A percentile compares a stretch with the other conserved stretches of the same genome.
These are phyloP conservation scores for Pegea sp. DNA, from an alignment of 23 tunicate genomes.

Conservation along the genomic window DNA sequence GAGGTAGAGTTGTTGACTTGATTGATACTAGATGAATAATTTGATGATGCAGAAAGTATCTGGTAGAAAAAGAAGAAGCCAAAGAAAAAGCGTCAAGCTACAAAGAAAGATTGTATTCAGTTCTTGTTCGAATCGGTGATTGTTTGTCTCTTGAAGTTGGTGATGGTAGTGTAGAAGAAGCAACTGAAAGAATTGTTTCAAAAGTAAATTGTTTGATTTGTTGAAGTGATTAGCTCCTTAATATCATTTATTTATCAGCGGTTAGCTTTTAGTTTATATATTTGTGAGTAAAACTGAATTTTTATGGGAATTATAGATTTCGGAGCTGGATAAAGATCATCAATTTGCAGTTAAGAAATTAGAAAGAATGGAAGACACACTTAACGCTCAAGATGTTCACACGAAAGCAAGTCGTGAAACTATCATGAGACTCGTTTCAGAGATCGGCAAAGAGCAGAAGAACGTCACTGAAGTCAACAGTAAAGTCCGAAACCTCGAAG, in stretches of 20 bases:
- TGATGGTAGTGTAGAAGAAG: conserved; percentile 36
- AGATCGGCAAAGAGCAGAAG: conserved; percentile 84
- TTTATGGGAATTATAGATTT: conserved; percentile 8
- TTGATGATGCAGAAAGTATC: conserved; percentile 25
- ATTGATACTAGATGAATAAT: not conserved
- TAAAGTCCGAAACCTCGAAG: not conserved
- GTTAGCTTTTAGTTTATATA: not conserved
- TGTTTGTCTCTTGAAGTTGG: conserved; percentile 45
- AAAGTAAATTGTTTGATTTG: conserved; percentile 9
- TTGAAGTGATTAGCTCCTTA: not conserved
- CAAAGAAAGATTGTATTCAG: conserved; percentile 43
- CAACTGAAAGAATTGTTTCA: conserved; percentile 36
- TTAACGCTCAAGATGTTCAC: conserved; percentile 43
- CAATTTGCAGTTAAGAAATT: conserved; percentile 31
- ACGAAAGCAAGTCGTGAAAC: conserved; percentile 89
- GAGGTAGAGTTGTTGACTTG: not conserved
- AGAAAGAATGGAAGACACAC: conserved; percentile 54
- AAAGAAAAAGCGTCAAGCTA: conserved; percentile 38
- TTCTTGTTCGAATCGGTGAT: conserved; percentile 30
- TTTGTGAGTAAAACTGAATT: not conserved
- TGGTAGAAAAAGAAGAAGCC: conserved; percentile 45
- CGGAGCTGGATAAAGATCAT: conserved; percentile 28
- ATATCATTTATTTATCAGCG: not conserved
- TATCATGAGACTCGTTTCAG: conserved; percentile 74
- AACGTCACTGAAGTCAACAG: conserved; percentile 25